Evolutionary conservation across 64 coral and sea anemone genomes (phyloP).

Genomic region (Pocillopora damicornis): DNA sequence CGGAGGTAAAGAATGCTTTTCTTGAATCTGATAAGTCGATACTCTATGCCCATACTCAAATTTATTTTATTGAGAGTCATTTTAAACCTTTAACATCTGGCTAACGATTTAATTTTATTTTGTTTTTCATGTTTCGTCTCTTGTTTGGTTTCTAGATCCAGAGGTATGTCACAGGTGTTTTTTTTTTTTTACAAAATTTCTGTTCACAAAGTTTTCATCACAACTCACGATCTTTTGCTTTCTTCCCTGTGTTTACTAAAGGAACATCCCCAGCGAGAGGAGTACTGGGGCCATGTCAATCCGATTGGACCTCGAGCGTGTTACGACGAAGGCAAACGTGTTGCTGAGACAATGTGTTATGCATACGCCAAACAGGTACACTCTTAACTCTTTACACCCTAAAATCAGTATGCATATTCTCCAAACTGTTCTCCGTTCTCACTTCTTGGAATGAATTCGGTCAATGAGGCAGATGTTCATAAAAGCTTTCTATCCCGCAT

Average conservation of each 20-base stretch:
- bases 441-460: no score
- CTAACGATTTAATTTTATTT: conserved; percentile 3
- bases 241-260: not conserved
- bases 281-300: conserved; percentile 99
- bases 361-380: conserved; percentile 96
- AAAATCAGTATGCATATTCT: no score
- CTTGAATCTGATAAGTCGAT: not conserved
- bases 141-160: conserved; percentile 52
- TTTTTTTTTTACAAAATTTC: not conserved
- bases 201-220: no score
- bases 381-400: no score
- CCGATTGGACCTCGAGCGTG: conserved; percentile 92
- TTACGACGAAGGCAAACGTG: conserved; percentile 98
- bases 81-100: not conserved
- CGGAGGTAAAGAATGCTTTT: conserved; percentile 49
- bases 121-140: not conserved
- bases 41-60: not conserved
- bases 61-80: not conserved
- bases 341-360: conserved; percentile 99
- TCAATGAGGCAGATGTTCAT: no score
- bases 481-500: no score
- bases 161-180: conserved; percentile 47
- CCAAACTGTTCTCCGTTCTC: no score
- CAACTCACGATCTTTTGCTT: not conserved
- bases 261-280: conserved; percentile 94